Percentiles rank a stretch among this genome's conserved stretches.
Evolutionary conservation across 1,140 invertebrate genomes (phyloP).

Genomic region (Aphelenchoides avenae): DNA sequence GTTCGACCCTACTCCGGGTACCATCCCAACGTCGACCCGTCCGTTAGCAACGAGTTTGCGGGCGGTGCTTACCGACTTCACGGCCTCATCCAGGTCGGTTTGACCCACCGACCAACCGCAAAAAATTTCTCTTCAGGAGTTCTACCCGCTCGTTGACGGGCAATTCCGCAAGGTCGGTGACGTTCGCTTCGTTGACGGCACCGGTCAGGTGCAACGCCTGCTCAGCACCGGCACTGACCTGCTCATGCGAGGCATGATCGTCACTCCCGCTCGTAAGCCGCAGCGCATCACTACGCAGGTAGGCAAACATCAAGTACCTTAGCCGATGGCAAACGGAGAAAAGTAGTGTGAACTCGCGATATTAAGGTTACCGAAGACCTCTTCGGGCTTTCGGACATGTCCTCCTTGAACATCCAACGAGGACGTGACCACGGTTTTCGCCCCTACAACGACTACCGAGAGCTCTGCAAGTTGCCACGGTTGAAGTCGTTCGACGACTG

Average conservation of each 20-base stretch:
- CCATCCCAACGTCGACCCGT: slow-evolving; percentile 27
- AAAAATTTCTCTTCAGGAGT: slow-evolving; percentile 24
- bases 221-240: slow-evolving; percentile 26
- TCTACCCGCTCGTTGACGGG: slow-evolving; percentile 33
- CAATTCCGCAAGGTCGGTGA: slow-evolving; percentile 35
- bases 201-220: slow-evolving; percentile 25
- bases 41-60: slow-evolving; percentile 34
- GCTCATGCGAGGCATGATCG: slow-evolving; percentile 29
- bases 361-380: slow-evolving; percentile 26
- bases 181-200: slow-evolving; percentile 27
- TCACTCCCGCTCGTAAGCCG: slow-evolving; percentile 21
- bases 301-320: too few relatives aligned
- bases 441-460: slow-evolving; percentile 74
- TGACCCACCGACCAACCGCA: slow-evolving; percentile 7
- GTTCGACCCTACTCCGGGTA: slow-evolving; percentile 37
- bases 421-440: slow-evolving; percentile 81
- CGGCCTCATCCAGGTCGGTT: slow-evolving; percentile 34
- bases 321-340: background rate
- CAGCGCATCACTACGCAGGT: slow-evolving; percentile 35
- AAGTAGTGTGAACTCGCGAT: too few relatives aligned
- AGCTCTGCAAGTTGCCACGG: slow-evolving; percentile 72
- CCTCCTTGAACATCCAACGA: slow-evolving; percentile 66
- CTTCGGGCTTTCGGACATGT: slow-evolving; percentile 30
- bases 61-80: slow-evolving; percentile 35
- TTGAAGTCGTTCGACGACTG: slow-evolving; percentile 74